Evolutionary conservation across 2,113 vertebrate genomes (phyloP), one percentile per base, ranked within the genome.

Genomic region (Anoplopoma fimbria): DNA sequence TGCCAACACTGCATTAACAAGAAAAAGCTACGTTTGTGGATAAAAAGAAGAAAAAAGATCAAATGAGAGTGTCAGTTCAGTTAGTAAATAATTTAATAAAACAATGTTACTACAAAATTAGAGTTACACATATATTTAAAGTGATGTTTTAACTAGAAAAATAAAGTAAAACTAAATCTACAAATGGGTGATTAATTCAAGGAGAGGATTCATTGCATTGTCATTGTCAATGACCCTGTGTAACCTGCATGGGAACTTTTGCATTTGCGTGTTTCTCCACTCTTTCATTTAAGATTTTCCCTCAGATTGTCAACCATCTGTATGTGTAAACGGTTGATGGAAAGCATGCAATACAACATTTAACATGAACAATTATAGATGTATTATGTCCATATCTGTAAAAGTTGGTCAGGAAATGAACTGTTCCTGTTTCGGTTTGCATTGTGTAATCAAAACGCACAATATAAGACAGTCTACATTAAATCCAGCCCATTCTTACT

Each of bases 21-120:
- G 9, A 23, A 47, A 9, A 17, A 4, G 9, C 4, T 23, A 33
- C 15, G 40, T 23, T 2, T 17, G 25, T 21, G 2, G 7, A 15
- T 15, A 4, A 25, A n/a, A 51, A n/a, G 47, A 40, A 4, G 9
- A 33, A 25, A 53, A 4, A 63, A 19, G 21, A 64, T 5, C 4
- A 31, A 36, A 49, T 34, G 33, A 31, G 27, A 49, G 0, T 9
- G 12, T 63, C 6, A 15, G 29, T 27, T 69, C 25, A 31, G 42
- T 51, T 81, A 63, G 69, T 40, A 27, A 33, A 79, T 57, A 84
- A 79, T 79, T 76, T 75, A 85, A 67, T 87, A 21, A 69, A 42
- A 2, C 55, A 0, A 23, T 53, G 14, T 68, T 67, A 49, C 19
- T 25, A 9, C 53, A 62, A 29, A 17, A 47, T 19, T n/a, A 38